Evolutionary conservation across 2,113 vertebrate genomes (phyloP), one percentile per base, ranked within the genome.

Genomic region (Neolamprologus falcicula): DNA sequence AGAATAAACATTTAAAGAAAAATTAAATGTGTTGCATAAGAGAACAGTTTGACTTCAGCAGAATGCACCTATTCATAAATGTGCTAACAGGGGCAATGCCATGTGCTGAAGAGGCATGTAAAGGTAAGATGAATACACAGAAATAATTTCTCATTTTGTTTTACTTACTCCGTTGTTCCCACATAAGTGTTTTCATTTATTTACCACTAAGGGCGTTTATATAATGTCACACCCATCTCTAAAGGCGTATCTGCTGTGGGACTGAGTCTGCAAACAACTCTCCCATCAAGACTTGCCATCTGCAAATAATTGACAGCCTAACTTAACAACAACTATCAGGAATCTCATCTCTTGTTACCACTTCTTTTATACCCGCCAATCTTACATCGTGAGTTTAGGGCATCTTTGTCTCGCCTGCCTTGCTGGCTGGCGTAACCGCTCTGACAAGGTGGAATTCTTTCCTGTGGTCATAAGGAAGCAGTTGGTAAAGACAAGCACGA

Each of bases 381-480:
- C 83, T 66, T 19, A 88, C 17, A 24, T 53, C 1, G 19, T 53
- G 50, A 80, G 28, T 11, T 9, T 24, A 40, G 40, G 37, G 83
- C 9, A 11, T 54, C 33, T 10, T 79, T 14, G 71, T 73, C 14
- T 50, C 42, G 21, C 17, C 54, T 53, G 52, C 61, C 24, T 52
- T 7, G 37, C 81, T 53, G 52, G 84, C n/a, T 16, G 9, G 52
- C 10, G 12, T 71, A 19, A 7, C 55, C 31, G 28, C 33, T 42
- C 78, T 78, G 63, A 82, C n/a, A 3, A 12, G 28, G 66, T 28
- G 26, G 66, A 82, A 92, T 92, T 88, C 42, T 76, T 80, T 59
- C 35, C 87, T 66, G 61, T 10, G 66, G 92, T 94, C 92, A 92
- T 84, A 80, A 82, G 86, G 84, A 91, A 85, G 76, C 21, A 35